Percentiles rank a stretch among this genome's conserved stretches.
These are phyloP conservation scores for Trinectes maculatus DNA, from an alignment of 2,113 vertebrate genomes.

Conservation along the genomic window DNA sequence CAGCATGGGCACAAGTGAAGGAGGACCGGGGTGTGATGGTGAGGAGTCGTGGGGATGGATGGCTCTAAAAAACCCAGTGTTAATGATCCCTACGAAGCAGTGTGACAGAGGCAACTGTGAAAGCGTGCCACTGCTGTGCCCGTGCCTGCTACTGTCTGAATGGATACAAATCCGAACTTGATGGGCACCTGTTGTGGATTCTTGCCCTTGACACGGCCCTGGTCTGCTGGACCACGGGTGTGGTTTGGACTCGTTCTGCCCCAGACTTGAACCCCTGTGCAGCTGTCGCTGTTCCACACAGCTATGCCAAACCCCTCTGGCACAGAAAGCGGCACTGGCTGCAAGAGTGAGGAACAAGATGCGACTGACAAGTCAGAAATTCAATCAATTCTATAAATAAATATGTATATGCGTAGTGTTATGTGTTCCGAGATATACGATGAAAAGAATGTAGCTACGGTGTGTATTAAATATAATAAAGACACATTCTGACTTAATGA, in stretches of 20 bases:
- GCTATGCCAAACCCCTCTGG: conserved; percentile 49
- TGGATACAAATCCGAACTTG: conserved; percentile 15
- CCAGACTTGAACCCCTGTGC: conserved; percentile 74
- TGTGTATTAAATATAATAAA: too few species aligned
- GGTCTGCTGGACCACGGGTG: conserved; percentile 39
- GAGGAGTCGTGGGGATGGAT: conserved; percentile 17
- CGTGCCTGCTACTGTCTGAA: conserved; percentile 53
- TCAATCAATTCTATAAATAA: neutral
- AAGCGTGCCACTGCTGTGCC: conserved; percentile 11
- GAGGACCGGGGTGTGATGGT: conserved; percentile 10
- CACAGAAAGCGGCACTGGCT: conserved; percentile 27
- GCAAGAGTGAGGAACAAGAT: conserved; percentile 8
- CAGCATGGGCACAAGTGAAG: neutral
- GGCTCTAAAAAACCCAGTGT: conserved; percentile 20
- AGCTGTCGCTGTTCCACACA: conserved; percentile 67
- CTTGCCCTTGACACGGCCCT: conserved; percentile 59
- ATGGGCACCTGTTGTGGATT: conserved; percentile 71
- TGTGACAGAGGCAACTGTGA: conserved; percentile 25
- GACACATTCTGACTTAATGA: too few species aligned
- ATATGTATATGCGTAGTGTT: too few species aligned
- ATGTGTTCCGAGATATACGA: too few species aligned
- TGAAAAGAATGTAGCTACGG: too few species aligned
- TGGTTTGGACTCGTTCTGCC: conserved; percentile 59
- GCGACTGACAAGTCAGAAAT: conserved; percentile 8
- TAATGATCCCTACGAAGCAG: conserved; percentile 56